Evolutionary conservation across 2,888 invertebrate genomes (phyloP).

Genomic region (Sycophila texana): DNA sequence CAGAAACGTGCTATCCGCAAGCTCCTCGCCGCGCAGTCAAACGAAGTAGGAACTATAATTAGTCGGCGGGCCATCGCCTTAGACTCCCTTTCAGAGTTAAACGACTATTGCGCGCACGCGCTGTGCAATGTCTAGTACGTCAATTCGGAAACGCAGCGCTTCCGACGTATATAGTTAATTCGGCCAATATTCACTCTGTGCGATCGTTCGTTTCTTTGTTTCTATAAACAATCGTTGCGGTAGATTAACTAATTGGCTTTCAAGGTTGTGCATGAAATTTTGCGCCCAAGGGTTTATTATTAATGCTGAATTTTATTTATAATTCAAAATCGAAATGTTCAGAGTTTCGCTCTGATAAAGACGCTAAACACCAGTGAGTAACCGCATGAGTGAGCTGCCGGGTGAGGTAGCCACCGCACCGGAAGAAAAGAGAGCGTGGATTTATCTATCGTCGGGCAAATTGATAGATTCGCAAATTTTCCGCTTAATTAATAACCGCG

Average conservation of each 20-base stretch:
- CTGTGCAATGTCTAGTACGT: neutral
- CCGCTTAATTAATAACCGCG: conserved; percentile 5
- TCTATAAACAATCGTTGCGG: neutral
- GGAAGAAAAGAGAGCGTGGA: neutral
- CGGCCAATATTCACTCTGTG: too few species aligned
- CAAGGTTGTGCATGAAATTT: neutral
- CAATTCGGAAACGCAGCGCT: conserved; percentile 1
- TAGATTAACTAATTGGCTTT: neutral
- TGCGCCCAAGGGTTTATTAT: neutral
- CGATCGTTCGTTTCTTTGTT: neutral
- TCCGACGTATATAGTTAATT: neutral
- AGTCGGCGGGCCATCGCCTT: conserved; percentile 46
- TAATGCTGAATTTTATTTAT: neutral
- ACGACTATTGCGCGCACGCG: neutral
- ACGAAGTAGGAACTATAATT: conserved; percentile 51
- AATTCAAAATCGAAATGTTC: neutral
- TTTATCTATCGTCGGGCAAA: neutral
- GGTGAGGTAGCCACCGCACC: too few species aligned
- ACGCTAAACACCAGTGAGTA: neutral
- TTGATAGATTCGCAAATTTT: neutral
- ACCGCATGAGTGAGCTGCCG: neutral
- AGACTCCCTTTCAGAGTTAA: conserved; percentile 32
- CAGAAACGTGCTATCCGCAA: conserved; percentile 11
- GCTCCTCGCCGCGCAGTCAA: conserved; percentile 1
- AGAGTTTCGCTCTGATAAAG: neutral